phyloP scores from a whole-genome alignment of 2,113 vertebrate species.

The Petrocephalus microphthalmus region DNA sequence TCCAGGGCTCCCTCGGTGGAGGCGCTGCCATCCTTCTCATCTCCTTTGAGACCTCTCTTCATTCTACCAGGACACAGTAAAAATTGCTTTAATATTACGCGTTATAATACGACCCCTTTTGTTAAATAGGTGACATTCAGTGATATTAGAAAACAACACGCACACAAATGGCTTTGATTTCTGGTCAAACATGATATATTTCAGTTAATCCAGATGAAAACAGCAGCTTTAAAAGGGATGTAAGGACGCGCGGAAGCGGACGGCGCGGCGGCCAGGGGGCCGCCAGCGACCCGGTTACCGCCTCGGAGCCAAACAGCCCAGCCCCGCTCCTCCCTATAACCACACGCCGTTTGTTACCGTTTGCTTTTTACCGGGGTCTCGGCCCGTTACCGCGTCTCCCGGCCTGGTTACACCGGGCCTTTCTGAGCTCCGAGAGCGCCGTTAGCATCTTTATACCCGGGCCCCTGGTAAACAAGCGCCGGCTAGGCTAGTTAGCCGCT shows the following conservation, averaged over 20 bases:
- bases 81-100: neutral
- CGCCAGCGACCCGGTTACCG: neutral
- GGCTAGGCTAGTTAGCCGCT: neutral
- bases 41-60: conserved; percentile 77
- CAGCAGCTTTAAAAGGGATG: neutral
- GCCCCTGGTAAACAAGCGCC: neutral
- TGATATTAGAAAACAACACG: neutral
- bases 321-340: neutral
- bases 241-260: too few species aligned
- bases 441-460: neutral
- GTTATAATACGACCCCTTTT: neutral
- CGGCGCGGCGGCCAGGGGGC: too few species aligned
- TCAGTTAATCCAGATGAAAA: neutral
- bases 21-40: conserved; percentile 52
- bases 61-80: conserved; percentile 52
- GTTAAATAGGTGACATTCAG: neutral
- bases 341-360: neutral
- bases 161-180: neutral
- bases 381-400: too few species aligned
- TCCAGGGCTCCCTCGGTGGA: conserved; percentile 54
- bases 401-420: too few species aligned
- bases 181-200: neutral
- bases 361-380: too few species aligned
- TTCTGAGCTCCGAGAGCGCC: too few species aligned
- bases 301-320: neutral